Percentiles rank a stretch among this genome's conserved stretches.
phyloP scores from a whole-genome alignment of 1,140 invertebrate genomes.

The Eriosoma lanigerum region DNA sequence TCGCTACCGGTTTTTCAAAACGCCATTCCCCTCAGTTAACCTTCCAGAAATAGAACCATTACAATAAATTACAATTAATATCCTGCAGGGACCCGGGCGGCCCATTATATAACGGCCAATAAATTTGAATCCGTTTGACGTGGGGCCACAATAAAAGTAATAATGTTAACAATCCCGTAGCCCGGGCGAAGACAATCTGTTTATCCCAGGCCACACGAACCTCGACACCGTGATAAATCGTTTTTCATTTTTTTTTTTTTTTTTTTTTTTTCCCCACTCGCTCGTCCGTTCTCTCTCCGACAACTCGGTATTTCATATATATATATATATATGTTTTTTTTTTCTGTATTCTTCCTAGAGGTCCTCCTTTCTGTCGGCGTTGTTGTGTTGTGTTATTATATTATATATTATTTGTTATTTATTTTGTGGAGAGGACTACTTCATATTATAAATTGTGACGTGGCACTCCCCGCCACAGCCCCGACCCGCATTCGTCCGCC shows the following conservation, averaged over 20 bases:
- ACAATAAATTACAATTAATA: slow-evolving; percentile 52
- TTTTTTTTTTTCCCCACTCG: background rate
- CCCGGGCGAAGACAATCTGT: slow-evolving; percentile 51
- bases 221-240: slow-evolving; percentile 51
- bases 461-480: background rate
- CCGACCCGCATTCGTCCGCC: no score
- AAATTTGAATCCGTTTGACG: slow-evolving; percentile 52
- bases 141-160: slow-evolving; percentile 52
- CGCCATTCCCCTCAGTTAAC: slow-evolving; percentile 51
- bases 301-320: background rate
- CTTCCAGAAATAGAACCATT: slow-evolving; percentile 52
- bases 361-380: slow-evolving; percentile 14
- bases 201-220: slow-evolving; percentile 51
- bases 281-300: background rate
- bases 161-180: slow-evolving; percentile 51
- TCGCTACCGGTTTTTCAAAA: slow-evolving; percentile 52
- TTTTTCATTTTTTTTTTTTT: slow-evolving; percentile 38
- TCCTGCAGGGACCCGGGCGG: slow-evolving; percentile 51
- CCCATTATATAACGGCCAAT: slow-evolving; percentile 51
- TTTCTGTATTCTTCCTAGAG: background rate
- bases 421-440: slow-evolving; percentile 47
- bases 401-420: slow-evolving; percentile 48
- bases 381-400: slow-evolving; percentile 34
- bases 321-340: background rate
- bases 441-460: slow-evolving; percentile 46